These are phyloP conservation scores for Neolamprologus sp. DNA, from an alignment of 2,113 vertebrate genomes.

Conservation along the genomic window DNA sequence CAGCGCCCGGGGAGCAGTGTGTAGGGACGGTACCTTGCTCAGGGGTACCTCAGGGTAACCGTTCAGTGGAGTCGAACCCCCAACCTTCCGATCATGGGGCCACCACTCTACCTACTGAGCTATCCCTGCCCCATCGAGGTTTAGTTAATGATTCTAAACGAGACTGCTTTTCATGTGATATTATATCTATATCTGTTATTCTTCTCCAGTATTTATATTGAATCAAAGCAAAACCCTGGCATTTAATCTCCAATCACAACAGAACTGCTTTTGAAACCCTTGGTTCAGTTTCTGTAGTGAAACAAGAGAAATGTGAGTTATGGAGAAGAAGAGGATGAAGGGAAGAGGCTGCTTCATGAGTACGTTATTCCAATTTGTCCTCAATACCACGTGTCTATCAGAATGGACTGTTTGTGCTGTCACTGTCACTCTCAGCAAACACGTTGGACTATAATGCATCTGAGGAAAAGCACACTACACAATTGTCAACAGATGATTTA, in stretches of 20 bases:
- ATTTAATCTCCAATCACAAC: not conserved
- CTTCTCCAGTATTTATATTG: not conserved
- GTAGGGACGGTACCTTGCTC: too few species aligned
- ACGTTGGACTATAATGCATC: not conserved
- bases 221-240: not conserved
- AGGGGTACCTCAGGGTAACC: too few species aligned
- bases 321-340: not conserved
- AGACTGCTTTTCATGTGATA: not conserved
- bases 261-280: not conserved
- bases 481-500: not conserved
- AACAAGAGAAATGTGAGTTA: not conserved
- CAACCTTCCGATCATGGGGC: too few species aligned
- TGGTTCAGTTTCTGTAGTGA: not conserved
- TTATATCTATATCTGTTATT: not conserved
- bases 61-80: too few species aligned
- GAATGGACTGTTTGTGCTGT: not conserved
- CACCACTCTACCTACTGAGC: too few species aligned
- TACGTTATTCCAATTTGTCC: not conserved
- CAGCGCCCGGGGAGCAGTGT: too few species aligned
- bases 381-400: conserved; percentile 1
- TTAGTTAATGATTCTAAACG: not conserved
- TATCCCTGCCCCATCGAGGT: too few species aligned
- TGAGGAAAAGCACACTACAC: not conserved
- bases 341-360: not conserved
- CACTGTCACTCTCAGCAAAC: not conserved